Conservation (phyloP, 2,113 vertebrate species). For the Muntiacus reevesi region DNA sequence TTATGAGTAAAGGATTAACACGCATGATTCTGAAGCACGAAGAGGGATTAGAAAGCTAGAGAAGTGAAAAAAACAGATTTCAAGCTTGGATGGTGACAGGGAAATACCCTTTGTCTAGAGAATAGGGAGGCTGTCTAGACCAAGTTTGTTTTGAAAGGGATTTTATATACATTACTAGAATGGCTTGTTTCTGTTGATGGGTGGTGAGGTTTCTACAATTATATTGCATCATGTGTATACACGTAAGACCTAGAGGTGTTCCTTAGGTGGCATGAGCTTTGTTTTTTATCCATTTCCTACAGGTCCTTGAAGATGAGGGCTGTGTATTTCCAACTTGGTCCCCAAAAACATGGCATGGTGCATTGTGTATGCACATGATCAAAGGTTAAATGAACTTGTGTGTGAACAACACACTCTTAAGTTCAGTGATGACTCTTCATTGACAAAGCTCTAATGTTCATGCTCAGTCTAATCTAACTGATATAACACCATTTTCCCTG, state of each 20-base stretch:
- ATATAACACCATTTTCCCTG: background rate
- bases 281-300: background rate
- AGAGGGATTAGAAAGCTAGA: background rate
- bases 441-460: background rate
- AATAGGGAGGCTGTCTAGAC: background rate
- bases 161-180: background rate
- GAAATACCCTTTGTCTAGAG: background rate
- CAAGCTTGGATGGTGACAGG: background rate
- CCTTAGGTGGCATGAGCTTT: background rate
- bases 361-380: no score
- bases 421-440: background rate
- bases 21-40: background rate
- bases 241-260: background rate
- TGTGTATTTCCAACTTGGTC: background rate
- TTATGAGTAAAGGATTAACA: background rate
- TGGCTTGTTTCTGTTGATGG: background rate
- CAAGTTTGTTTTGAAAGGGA: background rate
- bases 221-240: background rate
- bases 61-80: background rate
- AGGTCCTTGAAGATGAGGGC: background rate
- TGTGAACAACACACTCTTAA: background rate
- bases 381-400: background rate
- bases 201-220: background rate
- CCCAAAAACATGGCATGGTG: background rate
- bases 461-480: background rate